Evolutionary conservation across 2,797 vertebrate species (phyloP).

Genomic region (Mus minutoides): DNA sequence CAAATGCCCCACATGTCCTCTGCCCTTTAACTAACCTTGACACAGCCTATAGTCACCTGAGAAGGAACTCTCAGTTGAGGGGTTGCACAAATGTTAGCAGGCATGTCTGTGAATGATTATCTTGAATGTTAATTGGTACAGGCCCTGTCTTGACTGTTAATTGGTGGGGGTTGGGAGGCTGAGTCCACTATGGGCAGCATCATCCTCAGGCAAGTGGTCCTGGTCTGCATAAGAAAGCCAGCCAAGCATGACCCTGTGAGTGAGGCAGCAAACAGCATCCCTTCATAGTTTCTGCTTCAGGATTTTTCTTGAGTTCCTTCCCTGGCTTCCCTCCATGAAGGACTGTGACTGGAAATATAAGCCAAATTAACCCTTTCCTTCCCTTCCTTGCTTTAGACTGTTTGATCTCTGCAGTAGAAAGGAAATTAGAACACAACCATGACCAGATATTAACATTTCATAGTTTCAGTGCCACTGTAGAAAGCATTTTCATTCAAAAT

Average conservation of each 20-base stretch:
- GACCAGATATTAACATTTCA: background rate
- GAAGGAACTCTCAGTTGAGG: background rate
- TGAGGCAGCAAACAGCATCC: background rate
- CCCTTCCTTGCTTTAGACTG: background rate
- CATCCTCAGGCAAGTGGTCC: background rate
- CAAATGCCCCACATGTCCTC: background rate
- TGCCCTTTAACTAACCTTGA: background rate
- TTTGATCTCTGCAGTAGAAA: background rate
- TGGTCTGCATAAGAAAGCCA: background rate
- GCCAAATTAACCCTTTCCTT: too few relatives aligned
- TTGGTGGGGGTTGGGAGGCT: too few relatives aligned
- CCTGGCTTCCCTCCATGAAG: background rate
- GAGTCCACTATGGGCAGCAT: too few relatives aligned
- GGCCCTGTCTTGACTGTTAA: background rate
- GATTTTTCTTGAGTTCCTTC: background rate
- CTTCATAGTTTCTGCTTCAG: background rate
- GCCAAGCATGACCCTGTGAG: background rate
- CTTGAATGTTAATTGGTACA: background rate
- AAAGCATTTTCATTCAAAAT: constrained; percentile 24
- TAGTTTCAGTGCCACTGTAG: background rate
- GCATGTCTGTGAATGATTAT: background rate
- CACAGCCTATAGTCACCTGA: background rate
- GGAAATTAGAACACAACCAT: background rate
- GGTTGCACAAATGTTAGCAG: background rate
- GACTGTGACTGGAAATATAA: background rate